Conservation (phyloP, 2,797 vertebrate genomes). For the Valencia hispanica region DNA sequence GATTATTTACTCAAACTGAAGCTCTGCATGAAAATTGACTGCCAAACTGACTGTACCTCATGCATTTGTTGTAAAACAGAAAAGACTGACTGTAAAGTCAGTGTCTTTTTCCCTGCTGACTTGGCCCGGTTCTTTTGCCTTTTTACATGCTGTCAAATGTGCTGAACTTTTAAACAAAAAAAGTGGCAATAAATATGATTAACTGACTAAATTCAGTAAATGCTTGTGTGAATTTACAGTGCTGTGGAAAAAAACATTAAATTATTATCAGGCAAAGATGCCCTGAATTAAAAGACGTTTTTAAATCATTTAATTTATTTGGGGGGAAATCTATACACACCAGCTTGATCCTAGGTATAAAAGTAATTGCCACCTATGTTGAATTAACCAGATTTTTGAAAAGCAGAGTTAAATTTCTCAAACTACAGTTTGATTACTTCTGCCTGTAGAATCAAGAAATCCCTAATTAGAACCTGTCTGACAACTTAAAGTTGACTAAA, state of each 20-base stretch:
- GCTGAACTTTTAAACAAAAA: constrained; percentile 41
- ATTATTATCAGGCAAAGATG: neutral
- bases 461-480: too few species aligned
- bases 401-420: too few species aligned
- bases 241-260: neutral
- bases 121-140: constrained; percentile 30
- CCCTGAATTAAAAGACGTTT: neutral
- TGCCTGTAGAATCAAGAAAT: too few species aligned
- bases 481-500: too few species aligned
- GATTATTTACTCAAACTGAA: neutral
- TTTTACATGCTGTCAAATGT: constrained; percentile 45
- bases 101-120: constrained; percentile 18
- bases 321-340: neutral
- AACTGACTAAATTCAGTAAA: neutral
- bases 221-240: neutral
- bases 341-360: neutral
- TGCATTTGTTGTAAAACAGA: constrained; percentile 6
- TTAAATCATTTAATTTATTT: too few species aligned
- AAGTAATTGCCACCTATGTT: too few species aligned
- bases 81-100: neutral
- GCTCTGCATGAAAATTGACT: neutral
- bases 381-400: too few species aligned
- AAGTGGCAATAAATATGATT: constrained; percentile 70
- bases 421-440: too few species aligned
- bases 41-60: neutral